Conservation (phyloP, 2,888 invertebrate genomes). For the Aleiodes testaceus region DNA sequence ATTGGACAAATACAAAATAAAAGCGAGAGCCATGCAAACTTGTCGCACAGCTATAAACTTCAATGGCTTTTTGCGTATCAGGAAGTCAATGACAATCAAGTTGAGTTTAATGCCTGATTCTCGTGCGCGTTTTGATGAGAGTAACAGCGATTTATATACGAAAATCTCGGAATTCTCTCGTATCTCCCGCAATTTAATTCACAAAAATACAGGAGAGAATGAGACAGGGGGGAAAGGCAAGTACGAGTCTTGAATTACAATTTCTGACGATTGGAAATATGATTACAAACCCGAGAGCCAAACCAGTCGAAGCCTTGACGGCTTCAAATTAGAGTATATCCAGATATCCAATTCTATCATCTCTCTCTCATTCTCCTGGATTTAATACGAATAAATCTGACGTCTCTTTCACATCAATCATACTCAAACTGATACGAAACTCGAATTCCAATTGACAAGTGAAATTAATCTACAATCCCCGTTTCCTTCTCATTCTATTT, state of each 20-base stretch:
- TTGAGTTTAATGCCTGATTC: neutral
- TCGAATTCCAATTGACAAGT: constrained; percentile 24
- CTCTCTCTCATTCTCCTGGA: neutral
- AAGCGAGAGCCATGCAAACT: constrained; percentile 11
- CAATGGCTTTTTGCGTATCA: too few relatives aligned
- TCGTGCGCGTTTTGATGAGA: neutral
- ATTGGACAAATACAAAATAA: constrained; percentile 31
- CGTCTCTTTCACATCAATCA: constrained; percentile 12
- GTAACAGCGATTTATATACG: neutral
- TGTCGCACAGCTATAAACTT: neutral
- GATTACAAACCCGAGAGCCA: constrained; percentile 4
- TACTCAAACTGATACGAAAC: neutral
- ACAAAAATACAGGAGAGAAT: too few relatives aligned
- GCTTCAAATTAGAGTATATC: constrained; percentile 14
- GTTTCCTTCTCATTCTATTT: too few relatives aligned
- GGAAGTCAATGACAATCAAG: constrained; percentile 22
- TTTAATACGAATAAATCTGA: constrained; percentile 19
- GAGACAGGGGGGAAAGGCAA: neutral
- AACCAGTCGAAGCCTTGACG: neutral
- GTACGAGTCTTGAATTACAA: constrained; percentile 2
- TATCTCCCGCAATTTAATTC: too few relatives aligned
- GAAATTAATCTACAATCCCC: constrained; percentile 23
- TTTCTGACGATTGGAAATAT: constrained; percentile 19
- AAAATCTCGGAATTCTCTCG: neutral
- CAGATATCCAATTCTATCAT: neutral